Evolutionary conservation across 2,797 vertebrate genomes (phyloP).

Genomic region (Chrysocyon brachyurus): DNA sequence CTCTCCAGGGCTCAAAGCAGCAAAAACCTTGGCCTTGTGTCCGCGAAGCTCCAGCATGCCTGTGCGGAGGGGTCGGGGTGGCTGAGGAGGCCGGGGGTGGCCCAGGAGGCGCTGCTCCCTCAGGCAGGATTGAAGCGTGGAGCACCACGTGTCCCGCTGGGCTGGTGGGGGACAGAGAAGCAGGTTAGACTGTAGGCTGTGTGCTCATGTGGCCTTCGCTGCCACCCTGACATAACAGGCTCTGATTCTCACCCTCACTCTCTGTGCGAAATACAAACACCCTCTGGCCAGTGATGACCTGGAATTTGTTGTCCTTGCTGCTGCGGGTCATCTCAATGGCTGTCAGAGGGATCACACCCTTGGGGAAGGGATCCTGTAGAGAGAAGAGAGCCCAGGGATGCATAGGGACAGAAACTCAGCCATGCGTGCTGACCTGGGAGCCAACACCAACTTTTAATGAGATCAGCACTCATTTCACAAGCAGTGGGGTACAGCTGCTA

Average conservation of each 20-base stretch:
- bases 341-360: constrained; percentile 96
- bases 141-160: constrained; percentile 94
- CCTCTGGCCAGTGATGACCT: constrained; percentile 95
- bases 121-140: constrained; percentile 94
- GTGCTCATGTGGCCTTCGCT: background rate
- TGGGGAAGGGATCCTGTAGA: constrained; percentile 95
- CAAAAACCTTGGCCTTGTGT: constrained; percentile 95
- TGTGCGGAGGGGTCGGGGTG: constrained; percentile 92
- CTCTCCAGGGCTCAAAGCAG: constrained; percentile 93
- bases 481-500: background rate
- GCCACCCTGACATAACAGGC: background rate
- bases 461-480: background rate
- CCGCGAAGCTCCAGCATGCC: constrained; percentile 96
- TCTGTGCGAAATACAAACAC: constrained; percentile 97
- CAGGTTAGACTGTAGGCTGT: background rate
- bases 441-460: background rate
- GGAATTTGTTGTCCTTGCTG: constrained; percentile 98
- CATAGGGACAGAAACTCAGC: background rate
- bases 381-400: constrained; percentile 47
- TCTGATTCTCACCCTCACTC: constrained; percentile 92
- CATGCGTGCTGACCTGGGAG: background rate
- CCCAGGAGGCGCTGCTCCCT: constrained; percentile 92
- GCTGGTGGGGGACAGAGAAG: constrained; percentile 84
- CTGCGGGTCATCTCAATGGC: constrained; percentile 95
- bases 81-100: constrained; percentile 89